phyloP scores from a whole-genome alignment of 2,797 vertebrate genomes.

The Phrynocephalus guinanensis region DNA sequence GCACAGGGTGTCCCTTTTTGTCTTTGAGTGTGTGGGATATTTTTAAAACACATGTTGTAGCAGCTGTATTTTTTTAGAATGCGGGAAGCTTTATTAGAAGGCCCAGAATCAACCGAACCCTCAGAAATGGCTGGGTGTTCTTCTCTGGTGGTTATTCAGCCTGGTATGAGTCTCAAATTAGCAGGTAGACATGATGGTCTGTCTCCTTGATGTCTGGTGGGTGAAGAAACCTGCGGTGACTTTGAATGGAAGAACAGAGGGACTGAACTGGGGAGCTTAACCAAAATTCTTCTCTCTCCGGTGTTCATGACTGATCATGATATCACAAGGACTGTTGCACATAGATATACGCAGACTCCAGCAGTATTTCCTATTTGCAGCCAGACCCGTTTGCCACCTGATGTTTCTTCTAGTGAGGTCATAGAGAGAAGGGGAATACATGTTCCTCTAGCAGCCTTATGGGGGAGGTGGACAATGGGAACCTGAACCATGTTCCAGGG shows the following conservation, averaged over 20 bases:
- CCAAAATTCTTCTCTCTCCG: neutral
- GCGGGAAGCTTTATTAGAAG: neutral
- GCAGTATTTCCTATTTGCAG: neutral
- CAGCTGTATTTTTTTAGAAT: slow-evolving; percentile 35
- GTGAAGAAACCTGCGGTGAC: neutral
- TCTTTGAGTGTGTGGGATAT: neutral
- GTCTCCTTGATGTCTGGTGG: neutral
- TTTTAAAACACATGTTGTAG: slow-evolving; percentile 23
- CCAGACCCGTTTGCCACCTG: neutral
- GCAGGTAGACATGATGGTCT: neutral
- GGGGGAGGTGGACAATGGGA: neutral
- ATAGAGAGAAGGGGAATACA: neutral
- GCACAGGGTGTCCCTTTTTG: slow-evolving; percentile 32
- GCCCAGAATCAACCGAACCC: neutral
- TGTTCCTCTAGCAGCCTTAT: slow-evolving; percentile 10
- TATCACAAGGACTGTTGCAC: slow-evolving; percentile 1
- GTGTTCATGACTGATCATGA: slow-evolving; percentile 26
- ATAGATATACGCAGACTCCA: neutral
- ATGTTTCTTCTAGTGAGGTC: neutral
- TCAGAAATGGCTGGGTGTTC: neutral
- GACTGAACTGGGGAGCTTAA: neutral
- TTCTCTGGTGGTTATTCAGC: neutral
- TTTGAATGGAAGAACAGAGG: neutral
- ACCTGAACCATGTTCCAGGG: neutral
- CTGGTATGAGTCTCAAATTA: slow-evolving; percentile 10